Base-by-base conservation (phyloP, 1,140 invertebrate genomes). In the Yoshiicerus persimilis region DNA sequence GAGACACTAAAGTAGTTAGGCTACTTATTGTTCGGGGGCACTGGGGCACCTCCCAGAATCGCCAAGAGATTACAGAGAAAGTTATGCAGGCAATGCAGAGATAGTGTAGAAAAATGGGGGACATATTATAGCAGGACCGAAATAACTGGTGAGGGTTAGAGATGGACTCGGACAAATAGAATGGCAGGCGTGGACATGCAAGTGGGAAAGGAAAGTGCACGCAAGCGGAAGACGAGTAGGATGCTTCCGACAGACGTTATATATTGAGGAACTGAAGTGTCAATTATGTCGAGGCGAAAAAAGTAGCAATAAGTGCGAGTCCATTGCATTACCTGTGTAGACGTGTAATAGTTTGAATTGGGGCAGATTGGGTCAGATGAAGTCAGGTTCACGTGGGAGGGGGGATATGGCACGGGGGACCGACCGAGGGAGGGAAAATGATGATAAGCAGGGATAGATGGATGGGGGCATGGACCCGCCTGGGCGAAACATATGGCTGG, bases 371-470 rank as follows among this genome's bases (percentile, higher is more conserved):
- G n/a, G n/a, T 25, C 38, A 41, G 83, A 47, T 84, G 8, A 47
- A 27, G 75, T 80, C 75, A 32, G 20, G n/a, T 80, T 80, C 32
- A 38, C 27, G 36, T 34, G 20, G n/a, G 75, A 80, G 16, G 1
- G 27, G n/a, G n/a, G 27, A 80, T 80, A 80, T 80, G 20, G 36
- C 23, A 80, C 75, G 36, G 30, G 75, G 36, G 36, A 36, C 34
- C 30, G 75, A 11, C 32, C 16, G 32, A 80, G 75, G 38, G 75
- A 1, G 23, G 13, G 9, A n/a, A n/a, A n/a, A 80, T n/a, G 75
- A 80, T 80, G 75, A 80, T 80, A 80, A 80, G 36, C 75, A 80
- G 36, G 36, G 38, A 80, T 80, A 80, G 75, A 80, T 80, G 36
- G 75, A 80, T 80, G 32, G 38, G n/a, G n/a, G n/a, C n/a, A 38